phyloP scores from a whole-genome alignment of 1,140 invertebrate genomes.

The Steinernema khuongi region DNA sequence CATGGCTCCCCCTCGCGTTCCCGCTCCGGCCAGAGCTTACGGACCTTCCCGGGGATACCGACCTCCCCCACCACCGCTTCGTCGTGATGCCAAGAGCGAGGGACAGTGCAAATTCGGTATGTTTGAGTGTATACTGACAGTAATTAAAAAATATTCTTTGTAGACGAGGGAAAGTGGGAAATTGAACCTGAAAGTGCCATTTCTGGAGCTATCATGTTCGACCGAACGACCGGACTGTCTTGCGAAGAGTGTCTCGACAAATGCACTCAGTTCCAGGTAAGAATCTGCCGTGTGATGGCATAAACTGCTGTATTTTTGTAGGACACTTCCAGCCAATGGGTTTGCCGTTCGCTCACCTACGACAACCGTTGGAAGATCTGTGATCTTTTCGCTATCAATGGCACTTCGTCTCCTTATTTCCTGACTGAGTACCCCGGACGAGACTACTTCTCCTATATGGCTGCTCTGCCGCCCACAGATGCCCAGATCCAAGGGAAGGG shows the following conservation, averaged over 20 bases:
- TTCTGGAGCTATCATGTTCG: constrained; percentile 47
- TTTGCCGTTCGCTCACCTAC: constrained; percentile 50
- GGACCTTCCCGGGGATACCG: constrained; percentile 34
- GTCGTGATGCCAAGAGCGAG: constrained; percentile 36
- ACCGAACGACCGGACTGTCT: constrained; percentile 37
- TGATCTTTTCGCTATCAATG: constrained; percentile 49
- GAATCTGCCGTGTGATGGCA: constrained; percentile 4
- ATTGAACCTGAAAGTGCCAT: constrained; percentile 44
- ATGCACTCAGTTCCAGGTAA: constrained; percentile 37
- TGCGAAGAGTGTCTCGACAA: constrained; percentile 44
- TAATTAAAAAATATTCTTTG: constrained; percentile 7
- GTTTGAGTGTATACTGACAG: neutral
- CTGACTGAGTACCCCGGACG: constrained; percentile 40
- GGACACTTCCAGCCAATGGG: constrained; percentile 38
- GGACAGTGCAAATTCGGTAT: constrained; percentile 44
- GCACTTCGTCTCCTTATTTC: constrained; percentile 43
- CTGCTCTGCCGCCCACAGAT: constrained; percentile 45
- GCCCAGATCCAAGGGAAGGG: constrained; percentile 43
- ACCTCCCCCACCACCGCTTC: constrained; percentile 41
- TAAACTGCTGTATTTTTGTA: constrained; percentile 9
- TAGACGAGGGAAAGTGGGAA: constrained; percentile 42
- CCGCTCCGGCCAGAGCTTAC: constrained; percentile 6
- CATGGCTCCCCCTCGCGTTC: neutral
- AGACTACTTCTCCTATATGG: constrained; percentile 46
- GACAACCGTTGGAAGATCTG: constrained; percentile 48